Conservation (phyloP, 2,797 vertebrate species). For the Pteronotus mesoamericanus region DNA sequence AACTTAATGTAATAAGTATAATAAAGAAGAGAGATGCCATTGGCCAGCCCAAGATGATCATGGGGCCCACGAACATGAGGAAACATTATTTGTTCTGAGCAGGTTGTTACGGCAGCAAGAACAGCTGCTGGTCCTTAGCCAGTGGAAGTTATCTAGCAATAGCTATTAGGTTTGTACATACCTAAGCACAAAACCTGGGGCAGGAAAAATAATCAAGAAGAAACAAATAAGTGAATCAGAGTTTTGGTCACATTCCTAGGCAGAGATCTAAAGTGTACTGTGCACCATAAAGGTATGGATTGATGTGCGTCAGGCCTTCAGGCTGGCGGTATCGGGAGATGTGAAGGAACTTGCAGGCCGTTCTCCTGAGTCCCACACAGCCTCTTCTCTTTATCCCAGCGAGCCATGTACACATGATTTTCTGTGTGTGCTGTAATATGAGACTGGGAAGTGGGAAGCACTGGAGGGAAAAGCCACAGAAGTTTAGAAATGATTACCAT, state of each 20-base stretch:
- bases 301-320: not conserved
- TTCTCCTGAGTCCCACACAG: not conserved
- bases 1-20: not conserved
- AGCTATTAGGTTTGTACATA: not conserved
- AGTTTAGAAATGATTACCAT: not conserved
- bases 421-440: not conserved
- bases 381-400: not conserved
- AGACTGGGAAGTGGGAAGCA: not conserved
- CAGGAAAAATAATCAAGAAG: not conserved
- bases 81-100: not conserved
- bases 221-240: not conserved
- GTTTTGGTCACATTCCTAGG: not conserved
- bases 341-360: not conserved
- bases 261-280: not conserved
- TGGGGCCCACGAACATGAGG: not conserved
- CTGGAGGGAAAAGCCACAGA: not conserved
- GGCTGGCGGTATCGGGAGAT: accelerated
- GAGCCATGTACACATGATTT: not conserved
- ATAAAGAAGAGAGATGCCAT: not conserved
- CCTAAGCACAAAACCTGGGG: not conserved
- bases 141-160: not conserved
- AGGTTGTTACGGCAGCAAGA: not conserved
- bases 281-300: not conserved
- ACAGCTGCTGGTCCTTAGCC: not conserved
- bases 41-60: not conserved